Evolutionary conservation across 37 sponge, comb jelly and placozoan genomes (phyloP).

Genomic region (Beroe ovata): DNA sequence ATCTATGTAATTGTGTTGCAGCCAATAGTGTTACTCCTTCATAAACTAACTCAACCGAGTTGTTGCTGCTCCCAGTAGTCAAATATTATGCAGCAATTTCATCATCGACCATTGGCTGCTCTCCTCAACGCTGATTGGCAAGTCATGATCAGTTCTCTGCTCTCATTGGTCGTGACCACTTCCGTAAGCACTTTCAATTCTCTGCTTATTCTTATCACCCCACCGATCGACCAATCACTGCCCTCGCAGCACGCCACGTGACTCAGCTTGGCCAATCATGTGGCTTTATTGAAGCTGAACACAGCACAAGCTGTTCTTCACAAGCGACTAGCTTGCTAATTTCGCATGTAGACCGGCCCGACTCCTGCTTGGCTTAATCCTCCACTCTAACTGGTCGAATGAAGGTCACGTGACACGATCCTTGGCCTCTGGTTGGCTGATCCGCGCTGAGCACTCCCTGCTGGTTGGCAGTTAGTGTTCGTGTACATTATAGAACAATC

Average conservation of each 20-base stretch:
- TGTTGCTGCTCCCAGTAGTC: neutral
- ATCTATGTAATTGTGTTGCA: neutral
- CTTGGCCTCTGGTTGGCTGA: neutral
- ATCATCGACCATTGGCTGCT: neutral
- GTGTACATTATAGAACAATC: neutral
- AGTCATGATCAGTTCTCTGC: neutral
- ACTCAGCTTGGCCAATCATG: neutral
- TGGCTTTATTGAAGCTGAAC: neutral
- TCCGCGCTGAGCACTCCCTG: neutral
- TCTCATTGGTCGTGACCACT: neutral
- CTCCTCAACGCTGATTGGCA: neutral
- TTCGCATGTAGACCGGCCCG: neutral
- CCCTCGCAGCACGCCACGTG: neutral
- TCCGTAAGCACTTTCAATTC: neutral
- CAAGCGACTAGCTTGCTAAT: neutral
- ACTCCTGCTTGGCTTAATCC: neutral
- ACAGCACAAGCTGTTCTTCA: neutral
- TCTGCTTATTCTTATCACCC: neutral
- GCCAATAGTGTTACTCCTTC: neutral
- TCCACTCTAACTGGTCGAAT: neutral
- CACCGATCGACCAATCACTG: neutral
- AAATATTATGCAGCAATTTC: neutral
- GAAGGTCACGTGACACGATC: neutral
- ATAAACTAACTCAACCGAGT: neutral
- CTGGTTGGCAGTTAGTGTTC: neutral